Conservation (phyloP, 1,140 invertebrate genomes). For the Wasmannia auropunctata region DNA sequence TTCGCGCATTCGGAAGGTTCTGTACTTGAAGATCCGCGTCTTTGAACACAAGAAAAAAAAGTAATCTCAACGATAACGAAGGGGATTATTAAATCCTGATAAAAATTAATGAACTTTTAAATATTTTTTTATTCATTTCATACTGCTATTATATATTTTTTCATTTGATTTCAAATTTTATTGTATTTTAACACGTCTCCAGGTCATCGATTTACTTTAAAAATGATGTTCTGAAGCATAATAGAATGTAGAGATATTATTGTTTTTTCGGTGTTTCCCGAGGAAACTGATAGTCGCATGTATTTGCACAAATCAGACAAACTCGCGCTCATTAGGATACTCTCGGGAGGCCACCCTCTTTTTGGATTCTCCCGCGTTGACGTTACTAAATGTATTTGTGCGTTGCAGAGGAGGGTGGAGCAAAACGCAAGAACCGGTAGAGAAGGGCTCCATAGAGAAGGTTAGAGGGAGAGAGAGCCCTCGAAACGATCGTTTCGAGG, state of each 20-base stretch:
- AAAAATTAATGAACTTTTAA: background rate
- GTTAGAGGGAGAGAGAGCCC: conserved; percentile 3
- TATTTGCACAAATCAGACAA: conserved; percentile 57
- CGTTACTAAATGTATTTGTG: conserved; percentile 59
- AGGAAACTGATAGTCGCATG: conserved; percentile 46
- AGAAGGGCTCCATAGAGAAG: conserved; percentile 26
- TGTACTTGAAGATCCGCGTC: background rate
- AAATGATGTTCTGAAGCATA: background rate
- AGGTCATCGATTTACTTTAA: background rate
- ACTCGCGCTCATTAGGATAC: conserved; percentile 50
- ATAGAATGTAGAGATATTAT: background rate
- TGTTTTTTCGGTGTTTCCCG: conserved; percentile 6
- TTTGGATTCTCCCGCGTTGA: conserved; percentile 44
- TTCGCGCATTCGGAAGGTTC: background rate
- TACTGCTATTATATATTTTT: background rate
- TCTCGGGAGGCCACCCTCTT: conserved; percentile 48
- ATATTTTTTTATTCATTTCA: background rate
- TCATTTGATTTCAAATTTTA: background rate
- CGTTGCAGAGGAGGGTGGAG: conserved; percentile 38
- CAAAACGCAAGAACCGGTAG: conserved; percentile 39
- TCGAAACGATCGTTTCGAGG: conserved; percentile 70
- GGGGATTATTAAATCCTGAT: no score
- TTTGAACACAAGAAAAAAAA: conserved; percentile 16
- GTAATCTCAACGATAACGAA: background rate
- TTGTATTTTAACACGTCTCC: background rate